Evolutionary conservation across 2,797 vertebrate genomes (phyloP).

Genomic region (Echeneis naucrates): DNA sequence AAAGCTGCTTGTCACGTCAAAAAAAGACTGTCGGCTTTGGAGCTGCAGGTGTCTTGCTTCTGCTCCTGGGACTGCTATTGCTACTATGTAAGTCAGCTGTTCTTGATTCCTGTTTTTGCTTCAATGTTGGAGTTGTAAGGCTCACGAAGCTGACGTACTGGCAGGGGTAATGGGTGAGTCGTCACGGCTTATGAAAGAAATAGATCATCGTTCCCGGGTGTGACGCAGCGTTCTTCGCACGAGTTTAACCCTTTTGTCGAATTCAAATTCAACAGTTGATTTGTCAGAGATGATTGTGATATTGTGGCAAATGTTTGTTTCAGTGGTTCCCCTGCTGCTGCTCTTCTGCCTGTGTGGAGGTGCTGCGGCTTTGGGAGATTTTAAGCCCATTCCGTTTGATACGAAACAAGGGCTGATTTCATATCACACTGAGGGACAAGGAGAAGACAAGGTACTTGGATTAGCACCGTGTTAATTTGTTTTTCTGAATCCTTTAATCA

Average conservation of each 20-base stretch:
- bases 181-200: not conserved
- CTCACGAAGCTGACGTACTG: too few relatives aligned
- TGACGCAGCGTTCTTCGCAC: not conserved
- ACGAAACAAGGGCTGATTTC: conserved; percentile 86
- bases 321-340: conserved; percentile 92
- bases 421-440: conserved; percentile 93
- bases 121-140: too few relatives aligned
- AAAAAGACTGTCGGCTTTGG: conserved; percentile 44
- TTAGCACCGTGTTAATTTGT: not conserved
- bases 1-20: not conserved
- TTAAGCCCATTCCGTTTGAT: conserved; percentile 81
- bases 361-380: conserved; percentile 73
- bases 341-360: conserved; percentile 89
- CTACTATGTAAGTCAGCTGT: conserved; percentile 80
- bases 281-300: conserved; percentile 1
- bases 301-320: not conserved
- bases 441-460: conserved; percentile 89
- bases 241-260: not conserved
- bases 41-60: conserved; percentile 69
- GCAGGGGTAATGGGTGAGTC: too few relatives aligned
- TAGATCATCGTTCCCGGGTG: not conserved
- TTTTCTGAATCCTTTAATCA: conserved; percentile 2
- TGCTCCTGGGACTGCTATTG: conserved; percentile 84
- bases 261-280: conserved; percentile 10
- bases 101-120: accelerated